Evolutionary conservation across 1,140 invertebrate genomes (phyloP), one percentile per base, ranked within the genome.

Genomic region (Heterodera carotae): DNA sequence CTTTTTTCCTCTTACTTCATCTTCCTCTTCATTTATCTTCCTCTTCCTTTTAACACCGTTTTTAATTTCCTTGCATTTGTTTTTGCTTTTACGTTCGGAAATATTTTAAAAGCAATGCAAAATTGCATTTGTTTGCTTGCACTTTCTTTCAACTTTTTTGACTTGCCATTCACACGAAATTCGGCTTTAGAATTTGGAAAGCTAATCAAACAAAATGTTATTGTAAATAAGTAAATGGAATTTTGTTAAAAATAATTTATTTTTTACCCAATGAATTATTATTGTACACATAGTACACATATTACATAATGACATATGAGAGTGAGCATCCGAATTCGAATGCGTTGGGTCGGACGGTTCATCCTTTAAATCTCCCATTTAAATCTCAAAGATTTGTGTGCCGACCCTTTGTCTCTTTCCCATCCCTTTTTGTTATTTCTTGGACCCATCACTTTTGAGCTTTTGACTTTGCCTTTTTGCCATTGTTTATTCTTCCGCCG

Each of bases 21-120:
- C 39, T 12, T 12, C 12, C 39, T 2, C 39, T 39, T 0, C 39
- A 7, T 12, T 12, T 10, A 7, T 43, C 39, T 0, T 12, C 2
- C 39, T 10, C 39, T 43, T 0, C 39, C 39, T 4, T 12, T 43
- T 1, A 0, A 66, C 62, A 7, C 62, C 1, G 7, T 31, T 12
- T 12, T 12, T 66, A 76, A 31, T 76, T 67, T 70, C 25, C 29
- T 27, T 25, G 39, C 53, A 36, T 25, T 29, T 76, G 53, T 34
- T 39, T 76, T 25, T 33, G 39, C n/a, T 33, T 76, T 79, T 10
- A n/a, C n/a, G n/a, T n/a, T n/a, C n/a, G n/a, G n/a, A n/a, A n/a
- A n/a, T n/a, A 3, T 76, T 76, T 66, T 25, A 76, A 76, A 78
- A 22, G 36, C 76, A 76, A 33, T 31, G 43, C 0, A 43, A 43